Base-by-base conservation (phyloP, 1,140 invertebrate genomes). In the Phortica variegata region DNA sequence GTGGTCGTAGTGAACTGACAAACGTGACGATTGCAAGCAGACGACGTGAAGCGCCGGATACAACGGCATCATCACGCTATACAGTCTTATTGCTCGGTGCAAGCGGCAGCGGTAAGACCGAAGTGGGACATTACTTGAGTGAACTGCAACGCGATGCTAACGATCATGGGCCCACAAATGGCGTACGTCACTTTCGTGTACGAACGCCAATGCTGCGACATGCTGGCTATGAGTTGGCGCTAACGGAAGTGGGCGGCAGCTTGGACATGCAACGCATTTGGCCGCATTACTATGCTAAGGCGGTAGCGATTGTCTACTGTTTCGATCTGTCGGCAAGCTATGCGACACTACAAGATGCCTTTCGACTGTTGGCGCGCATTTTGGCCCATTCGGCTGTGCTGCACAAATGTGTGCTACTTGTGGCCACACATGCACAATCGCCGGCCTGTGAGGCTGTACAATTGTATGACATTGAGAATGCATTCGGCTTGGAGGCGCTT, bases 251-350 rank as follows among this genome's bases (percentile, higher is more conserved):
- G 7, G 70, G 70, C 6, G 70, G 70, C 33, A 73, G 54, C 39
- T 5, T 5, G 33, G 62, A 73, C 9, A 73, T 73, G 62, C 70
- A 70, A 40, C 68, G 61, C n/a, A 56, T 73, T 1, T 73, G 70
- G 70, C 54, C 47, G 9, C 62, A 70, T 19, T 73, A 73, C 19
- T 70, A 65, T 43, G 53, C 55, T 37, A 39, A 36, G 19, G 51
- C 60, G 13, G 61, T 73, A 32, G 70, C 46, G 0, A 38, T 73
- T 4, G 60, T 73, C 38, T 73, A 54, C 15, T 73, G 70, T 47
- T 73, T 70, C 7, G 58, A 73, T 38, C 52, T 73, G 2, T 44
- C 49, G 13, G 26, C 38, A 15, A 43, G 33, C 18, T 39, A 48
- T 13, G 50, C 52, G 1, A 19, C 47, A 10, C 38, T 73, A 16